Base-by-base conservation (phyloP, 2,113 vertebrate genomes). In the Ammodytes dubius region DNA sequence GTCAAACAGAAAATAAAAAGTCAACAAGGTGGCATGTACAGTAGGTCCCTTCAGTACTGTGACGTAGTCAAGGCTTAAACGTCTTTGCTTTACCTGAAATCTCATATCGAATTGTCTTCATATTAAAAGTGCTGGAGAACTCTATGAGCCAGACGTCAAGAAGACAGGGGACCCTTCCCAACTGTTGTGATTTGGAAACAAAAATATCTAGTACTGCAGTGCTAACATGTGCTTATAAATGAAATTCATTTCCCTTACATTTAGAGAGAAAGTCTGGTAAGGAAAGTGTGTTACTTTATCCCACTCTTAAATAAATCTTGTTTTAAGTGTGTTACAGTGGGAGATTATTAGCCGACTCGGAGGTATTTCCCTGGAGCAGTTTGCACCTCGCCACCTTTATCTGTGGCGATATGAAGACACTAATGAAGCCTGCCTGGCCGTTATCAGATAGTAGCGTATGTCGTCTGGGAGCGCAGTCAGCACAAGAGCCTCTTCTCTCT, bases 381-480 rank as follows among this genome's bases (percentile, higher is more conserved):
- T 61, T 63, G 54, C 50, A 81, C 64, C 68, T 80, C 81, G 72
- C 47, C 65, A 67, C 60, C 60, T 89, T 78, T 71, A 60, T 90
- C 76, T 46, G 5, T 49, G 82, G 43, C 64, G 60, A 59, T 59
- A 57, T 57, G 53, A 77, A 63, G 69, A 64, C 76, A 47, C 79
- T 87, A 87, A 82, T 58, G 76, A 86, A 86, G 82, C 65, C 45
- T 64, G 37, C 35, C 47, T 45, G 67, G 74, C 76, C 43, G 82
- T 91, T 83, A 86, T 88, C 70, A 61, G 57, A 70, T 63, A 50
- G 58, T 65, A 27, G 27, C 27, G 64, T 84, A 80, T 40, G 14
- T 70, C 49, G 56, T 90, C 75, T 75, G 60, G 77, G 84, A 91
- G 83, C 78, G 52, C 63, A 88, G 84, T 88, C 85, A 86, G 84